Evolutionary conservation across 1,140 invertebrate species (phyloP).

Genomic region (Pissodes strobi): DNA sequence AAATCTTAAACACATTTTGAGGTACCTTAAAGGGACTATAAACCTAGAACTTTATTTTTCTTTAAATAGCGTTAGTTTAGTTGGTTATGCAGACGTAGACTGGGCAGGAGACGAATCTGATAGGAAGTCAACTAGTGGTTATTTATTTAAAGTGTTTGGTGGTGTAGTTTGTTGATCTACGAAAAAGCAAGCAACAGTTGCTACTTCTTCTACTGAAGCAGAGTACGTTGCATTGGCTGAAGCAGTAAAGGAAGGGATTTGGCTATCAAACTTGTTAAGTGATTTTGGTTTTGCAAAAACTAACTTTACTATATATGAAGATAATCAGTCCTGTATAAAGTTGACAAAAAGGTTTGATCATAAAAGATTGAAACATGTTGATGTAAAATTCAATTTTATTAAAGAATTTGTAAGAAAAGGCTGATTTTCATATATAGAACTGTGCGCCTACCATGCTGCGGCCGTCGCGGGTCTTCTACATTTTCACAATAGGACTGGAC

Average conservation of each 20-base stretch:
- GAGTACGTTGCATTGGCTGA: conserved; percentile 11
- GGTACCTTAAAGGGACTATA: conserved; percentile 3
- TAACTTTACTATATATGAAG: not conserved
- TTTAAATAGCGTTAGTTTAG: not conserved
- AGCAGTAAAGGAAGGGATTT: not conserved
- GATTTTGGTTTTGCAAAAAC: not conserved
- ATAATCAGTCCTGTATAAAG: not conserved
- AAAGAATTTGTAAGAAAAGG: not conserved
- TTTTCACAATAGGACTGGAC: too few species aligned
- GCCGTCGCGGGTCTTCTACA: too few species aligned
- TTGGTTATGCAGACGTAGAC: conserved; percentile 3
- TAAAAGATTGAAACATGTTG: too few species aligned
- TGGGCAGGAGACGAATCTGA: conserved; percentile 36
- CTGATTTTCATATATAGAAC: too few species aligned
- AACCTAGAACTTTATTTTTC: not conserved
- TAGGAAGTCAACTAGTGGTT: conserved; percentile 43
- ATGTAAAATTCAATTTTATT: not conserved
- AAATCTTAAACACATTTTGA: conserved; percentile 7
- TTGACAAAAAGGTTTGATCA: not conserved
- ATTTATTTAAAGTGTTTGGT: not conserved
- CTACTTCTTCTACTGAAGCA: conserved; percentile 22
- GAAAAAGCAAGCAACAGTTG: conserved; percentile 8
- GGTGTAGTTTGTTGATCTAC: not conserved
- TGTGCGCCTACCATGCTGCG: too few species aligned
- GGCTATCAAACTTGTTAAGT: conserved; percentile 34